Evolutionary conservation across 2,888 invertebrate genomes (phyloP), one percentile per base, ranked within the genome.

Genomic region (Fragum fragum): DNA sequence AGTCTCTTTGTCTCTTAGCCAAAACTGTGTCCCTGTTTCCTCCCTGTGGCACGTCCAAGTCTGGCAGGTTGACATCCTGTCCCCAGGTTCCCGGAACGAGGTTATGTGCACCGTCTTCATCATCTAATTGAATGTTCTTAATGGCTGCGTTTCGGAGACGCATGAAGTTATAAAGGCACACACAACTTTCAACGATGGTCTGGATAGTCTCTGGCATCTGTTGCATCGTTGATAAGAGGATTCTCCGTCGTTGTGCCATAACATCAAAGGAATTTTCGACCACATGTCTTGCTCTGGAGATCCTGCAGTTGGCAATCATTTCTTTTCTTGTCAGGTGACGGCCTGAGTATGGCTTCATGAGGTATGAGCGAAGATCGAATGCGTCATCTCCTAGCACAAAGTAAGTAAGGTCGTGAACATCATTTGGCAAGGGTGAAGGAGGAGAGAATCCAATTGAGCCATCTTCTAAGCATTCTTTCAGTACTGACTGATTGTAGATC

Each of bases 401-500:
- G 28, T 68, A 68, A 21, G 68, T 32, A 68, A 68, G 39, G 68
- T 68, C 39, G n/a, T 39, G 68, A 39, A 18, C 14, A n/a, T n/a
- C n/a, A n/a, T n/a, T n/a, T n/a, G n/a, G n/a, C n/a, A n/a, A n/a
- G n/a, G n/a, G n/a, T n/a, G 28, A n/a, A 36, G 63, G 73, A 26
- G 73, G 28, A 21, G 61, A 63, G 39, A 73, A 61, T 26, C 73
- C 39, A 42, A 73, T 73, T 26, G 63, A 61, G 23, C 73, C 73
- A 42, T 66, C 63, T 14, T 74, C 74, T 36, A 66, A 39, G 74
- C 74, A 74, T 53, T 74, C 52, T 32, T 66, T 53, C 32, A 74
- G 36, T 53, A 66, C 74, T 32, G 74, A 66, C 21, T 76, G n/a
- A 23, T 66, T 66, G 63, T 59, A 71, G 7, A 76, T 76, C 47